Base-by-base conservation (phyloP, 2,797 vertebrate species). In the Micropoecilia bifurca region DNA sequence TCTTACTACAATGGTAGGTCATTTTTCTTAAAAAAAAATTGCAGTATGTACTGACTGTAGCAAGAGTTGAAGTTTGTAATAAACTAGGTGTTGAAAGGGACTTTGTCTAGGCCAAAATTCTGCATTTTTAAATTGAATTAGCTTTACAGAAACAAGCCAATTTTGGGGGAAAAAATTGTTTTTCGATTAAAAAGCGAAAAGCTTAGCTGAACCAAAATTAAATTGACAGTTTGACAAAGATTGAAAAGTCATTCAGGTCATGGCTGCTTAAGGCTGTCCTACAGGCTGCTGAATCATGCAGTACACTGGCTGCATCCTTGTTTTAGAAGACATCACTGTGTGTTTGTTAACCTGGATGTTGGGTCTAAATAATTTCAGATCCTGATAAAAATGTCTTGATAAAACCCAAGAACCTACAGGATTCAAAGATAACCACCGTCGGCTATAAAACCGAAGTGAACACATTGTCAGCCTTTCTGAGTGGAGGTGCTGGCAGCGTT, bases 401-500 rank as follows among this genome's bases (percentile, higher is more conserved):
- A 59, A 55, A 55, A 55, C 25, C 53, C 25, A 25, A n/a, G 50
- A n/a, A 43, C 12, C 20, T 69, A 25, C 43, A 71, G 25, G 6
- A n/a, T 71, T 53, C 79, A 71, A 80, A 33, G 25, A 22, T 22
- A 18, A 22, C 3, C 71, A 33, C 12, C 3, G 3, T 36, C 5
- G 6, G 1, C 28, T 6, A 3, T 33, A 39, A 74, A 57, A 39
- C 20, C 36, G 1, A 36, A 63, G 33, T 3, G 33, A 63, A 77
- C 48, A 41, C 22, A 30, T 39, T 55, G 20, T 36, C 36, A 43
- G 43, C 18, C 3, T 25, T 39, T 57, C 66, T 36, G 30, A 30
- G 48, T 69, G 25, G 22, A 71, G 66, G 71, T 47, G 25, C 20
- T 50, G 53, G 39, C 77, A 81, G 76, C 79, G 84, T 80, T 78